These are phyloP conservation scores for Mamestra configurata DNA, from an alignment of 1,140 invertebrate genomes.

Conservation along the genomic window DNA sequence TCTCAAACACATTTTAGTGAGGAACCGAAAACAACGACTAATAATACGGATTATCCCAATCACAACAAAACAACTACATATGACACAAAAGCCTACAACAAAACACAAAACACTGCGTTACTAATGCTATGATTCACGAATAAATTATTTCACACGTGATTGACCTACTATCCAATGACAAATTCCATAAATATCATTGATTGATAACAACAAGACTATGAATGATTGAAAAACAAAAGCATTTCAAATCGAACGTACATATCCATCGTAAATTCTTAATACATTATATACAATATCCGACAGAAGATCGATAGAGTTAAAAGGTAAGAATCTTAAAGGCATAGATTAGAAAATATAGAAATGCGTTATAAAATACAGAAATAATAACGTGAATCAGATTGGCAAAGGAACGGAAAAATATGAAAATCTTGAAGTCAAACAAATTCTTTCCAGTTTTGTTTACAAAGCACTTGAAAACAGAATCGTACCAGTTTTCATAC, in stretches of 20 bases:
- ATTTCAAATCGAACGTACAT: constrained; percentile 17
- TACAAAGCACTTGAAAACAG: not conserved
- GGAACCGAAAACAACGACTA: not conserved
- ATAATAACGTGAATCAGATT: not conserved
- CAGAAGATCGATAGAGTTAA: not conserved
- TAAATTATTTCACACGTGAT: not conserved
- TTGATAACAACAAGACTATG: not conserved
- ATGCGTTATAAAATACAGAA: not conserved
- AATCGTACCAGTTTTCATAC: not conserved
- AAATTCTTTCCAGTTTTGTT: not conserved
- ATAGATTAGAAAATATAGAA: too few species aligned
- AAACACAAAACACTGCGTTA: not conserved
- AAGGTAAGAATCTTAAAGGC: too few species aligned
- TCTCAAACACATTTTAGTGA: not conserved
- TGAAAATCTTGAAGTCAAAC: not conserved
- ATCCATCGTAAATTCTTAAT: too few species aligned
- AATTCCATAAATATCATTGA: constrained; percentile 26
- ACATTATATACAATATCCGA: too few species aligned
- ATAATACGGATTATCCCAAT: not conserved
- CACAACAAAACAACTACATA: not conserved
- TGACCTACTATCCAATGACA: constrained; percentile 13
- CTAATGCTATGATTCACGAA: not conserved
- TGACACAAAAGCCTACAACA: too few species aligned
- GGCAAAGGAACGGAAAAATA: not conserved
- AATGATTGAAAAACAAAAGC: not conserved